Conservation (phyloP, 2,888 invertebrate species). For the Allacma fusca region DNA sequence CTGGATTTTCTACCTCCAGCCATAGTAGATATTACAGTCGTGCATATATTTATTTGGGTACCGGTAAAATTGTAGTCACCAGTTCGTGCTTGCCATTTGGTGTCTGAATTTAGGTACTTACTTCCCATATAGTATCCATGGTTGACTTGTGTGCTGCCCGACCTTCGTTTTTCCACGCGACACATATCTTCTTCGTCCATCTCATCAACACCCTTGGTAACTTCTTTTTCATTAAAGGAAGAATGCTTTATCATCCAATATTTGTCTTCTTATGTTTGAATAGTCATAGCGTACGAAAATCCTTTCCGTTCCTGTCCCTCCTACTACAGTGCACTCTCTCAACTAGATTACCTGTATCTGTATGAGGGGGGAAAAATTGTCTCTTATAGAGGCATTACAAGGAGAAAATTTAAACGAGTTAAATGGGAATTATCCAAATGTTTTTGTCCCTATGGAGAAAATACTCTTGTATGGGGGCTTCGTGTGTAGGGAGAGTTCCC, state of each 20-base stretch:
- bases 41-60: background rate
- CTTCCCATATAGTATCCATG: background rate
- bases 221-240: background rate
- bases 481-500: too few relatives aligned
- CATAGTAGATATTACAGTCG: background rate
- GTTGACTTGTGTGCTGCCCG: background rate
- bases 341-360: too few relatives aligned
- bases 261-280: background rate
- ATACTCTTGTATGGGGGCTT: too few relatives aligned
- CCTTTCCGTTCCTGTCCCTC: too few relatives aligned
- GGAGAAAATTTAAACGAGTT: too few relatives aligned
- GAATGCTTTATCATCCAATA: conserved; percentile 5
- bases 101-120: background rate
- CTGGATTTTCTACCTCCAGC: background rate
- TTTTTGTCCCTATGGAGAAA: too few relatives aligned
- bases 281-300: too few relatives aligned
- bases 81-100: conserved; percentile 1
- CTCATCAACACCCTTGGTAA: conserved; percentile 16
- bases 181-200: background rate
- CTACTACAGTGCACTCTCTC: too few relatives aligned
- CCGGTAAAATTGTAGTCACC: background rate
- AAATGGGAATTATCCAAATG: too few relatives aligned
- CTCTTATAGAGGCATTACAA: too few relatives aligned
- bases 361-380: too few relatives aligned
- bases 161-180: background rate